Evolutionary conservation across 2,888 invertebrate genomes (phyloP).

Genomic region (Protophormia terraenovae): DNA sequence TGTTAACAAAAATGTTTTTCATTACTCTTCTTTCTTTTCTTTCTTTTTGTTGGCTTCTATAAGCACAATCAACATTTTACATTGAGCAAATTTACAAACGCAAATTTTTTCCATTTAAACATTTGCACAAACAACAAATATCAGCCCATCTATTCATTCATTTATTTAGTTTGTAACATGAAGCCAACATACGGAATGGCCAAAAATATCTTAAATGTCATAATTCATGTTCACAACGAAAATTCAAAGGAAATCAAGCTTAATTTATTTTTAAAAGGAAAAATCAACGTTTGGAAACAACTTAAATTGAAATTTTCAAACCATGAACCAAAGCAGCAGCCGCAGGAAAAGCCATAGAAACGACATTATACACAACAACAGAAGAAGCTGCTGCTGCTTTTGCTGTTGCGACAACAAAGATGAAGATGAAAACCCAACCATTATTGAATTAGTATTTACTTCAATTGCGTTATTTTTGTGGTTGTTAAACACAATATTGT

Average conservation of each 20-base stretch:
- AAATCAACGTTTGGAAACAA: slow-evolving; percentile 30
- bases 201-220: slow-evolving; percentile 24
- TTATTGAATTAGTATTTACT: slow-evolving; percentile 58
- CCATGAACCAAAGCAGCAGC: neutral
- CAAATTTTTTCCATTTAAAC: neutral
- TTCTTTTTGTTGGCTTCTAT: too few species aligned
- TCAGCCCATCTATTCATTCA: too few species aligned
- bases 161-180: neutral
- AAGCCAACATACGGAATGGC: neutral
- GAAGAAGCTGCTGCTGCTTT: neutral
- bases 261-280: slow-evolving; percentile 48
- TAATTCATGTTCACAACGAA: slow-evolving; percentile 38
- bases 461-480: slow-evolving; percentile 52
- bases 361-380: neutral
- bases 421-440: slow-evolving; percentile 22
- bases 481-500: slow-evolving; percentile 19
- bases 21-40: neutral
- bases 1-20: neutral
- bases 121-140: neutral
- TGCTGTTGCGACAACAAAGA: neutral
- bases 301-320: slow-evolving; percentile 23
- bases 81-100: neutral
- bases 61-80: neutral
- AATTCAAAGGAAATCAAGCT: slow-evolving; percentile 55
- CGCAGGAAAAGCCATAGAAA: neutral